phyloP scores from a whole-genome alignment of 2,888 invertebrate species.

The Nomada lathburiana region DNA sequence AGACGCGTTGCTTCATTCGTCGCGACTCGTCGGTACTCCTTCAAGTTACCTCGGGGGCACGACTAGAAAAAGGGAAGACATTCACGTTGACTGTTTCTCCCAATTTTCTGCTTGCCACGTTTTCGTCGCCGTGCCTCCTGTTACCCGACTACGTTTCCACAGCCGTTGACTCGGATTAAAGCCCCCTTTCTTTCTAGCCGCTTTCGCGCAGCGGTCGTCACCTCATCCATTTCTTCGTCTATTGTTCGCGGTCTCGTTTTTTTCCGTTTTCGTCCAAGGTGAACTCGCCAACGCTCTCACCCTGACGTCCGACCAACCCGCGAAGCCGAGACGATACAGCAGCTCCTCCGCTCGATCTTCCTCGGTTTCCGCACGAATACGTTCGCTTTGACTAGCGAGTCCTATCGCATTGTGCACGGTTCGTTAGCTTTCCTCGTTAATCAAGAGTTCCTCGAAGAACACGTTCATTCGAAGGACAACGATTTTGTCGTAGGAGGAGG shows the following conservation, averaged over 20 bases:
- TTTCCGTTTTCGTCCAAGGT: not conserved
- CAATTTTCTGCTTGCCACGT: not conserved
- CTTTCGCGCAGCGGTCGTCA: not conserved
- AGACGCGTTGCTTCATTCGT: not conserved
- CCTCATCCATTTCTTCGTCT: constrained; percentile 4
- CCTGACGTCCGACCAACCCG: not conserved
- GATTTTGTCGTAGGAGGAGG: not conserved
- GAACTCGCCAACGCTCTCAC: not conserved
- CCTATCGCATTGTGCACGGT: not conserved
- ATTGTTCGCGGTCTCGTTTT: constrained; percentile 16
- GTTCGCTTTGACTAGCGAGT: not conserved
- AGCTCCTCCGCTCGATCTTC: constrained; percentile 1
- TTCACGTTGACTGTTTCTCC: not conserved
- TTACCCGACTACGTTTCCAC: not conserved
- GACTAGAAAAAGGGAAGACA: not conserved
- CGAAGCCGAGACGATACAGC: constrained; percentile 1
- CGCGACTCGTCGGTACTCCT: not conserved
- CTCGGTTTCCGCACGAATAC: not conserved
- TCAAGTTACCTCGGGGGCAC: not conserved
- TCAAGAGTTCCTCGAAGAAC: constrained; percentile 4
- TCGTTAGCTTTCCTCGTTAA: constrained; percentile 11
- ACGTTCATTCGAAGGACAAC: not conserved
- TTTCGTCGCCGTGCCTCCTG: not conserved
- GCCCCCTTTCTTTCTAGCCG: constrained; percentile 22
- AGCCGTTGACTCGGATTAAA: constrained; percentile 48